Conservation (phyloP, 2,113 vertebrate genomes). For the Paracanthobrama guichenoti region DNA sequence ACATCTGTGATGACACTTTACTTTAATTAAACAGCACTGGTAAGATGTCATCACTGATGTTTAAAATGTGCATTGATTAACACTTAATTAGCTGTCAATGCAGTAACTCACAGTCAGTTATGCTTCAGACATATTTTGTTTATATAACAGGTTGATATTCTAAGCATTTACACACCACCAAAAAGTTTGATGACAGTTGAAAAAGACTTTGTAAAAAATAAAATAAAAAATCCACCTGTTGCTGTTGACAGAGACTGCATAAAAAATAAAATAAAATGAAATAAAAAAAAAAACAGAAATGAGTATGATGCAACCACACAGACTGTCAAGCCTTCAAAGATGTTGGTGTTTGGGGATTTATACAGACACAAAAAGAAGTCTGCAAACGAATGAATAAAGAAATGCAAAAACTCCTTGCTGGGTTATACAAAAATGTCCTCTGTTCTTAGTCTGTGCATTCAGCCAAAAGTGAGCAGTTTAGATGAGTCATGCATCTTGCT, state of each 20-base stretch:
- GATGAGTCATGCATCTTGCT: background rate
- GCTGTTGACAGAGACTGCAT: background rate
- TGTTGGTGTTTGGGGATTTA: background rate
- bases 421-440: background rate
- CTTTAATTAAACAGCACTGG: too few relatives aligned
- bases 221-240: background rate
- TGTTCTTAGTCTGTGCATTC: background rate
- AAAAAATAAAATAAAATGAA: background rate
- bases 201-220: too few relatives aligned
- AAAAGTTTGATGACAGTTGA: background rate
- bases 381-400: background rate
- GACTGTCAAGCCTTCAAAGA: background rate
- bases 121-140: too few relatives aligned
- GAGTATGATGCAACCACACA: conserved; percentile 1
- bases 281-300: background rate
- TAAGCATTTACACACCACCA: background rate
- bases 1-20: too few relatives aligned
- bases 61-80: too few relatives aligned
- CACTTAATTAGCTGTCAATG: too few relatives aligned
- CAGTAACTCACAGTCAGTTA: too few relatives aligned
- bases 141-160: too few relatives aligned
- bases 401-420: background rate
- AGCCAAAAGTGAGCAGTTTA: background rate
- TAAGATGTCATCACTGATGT: too few relatives aligned
- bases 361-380: background rate